A percentile compares a stretch with the other conserved stretches of the same genome.
These are phyloP conservation scores for Saimiri boliviensis DNA, from an alignment of 2,113 vertebrate species.

Conservation along the genomic window DNA sequence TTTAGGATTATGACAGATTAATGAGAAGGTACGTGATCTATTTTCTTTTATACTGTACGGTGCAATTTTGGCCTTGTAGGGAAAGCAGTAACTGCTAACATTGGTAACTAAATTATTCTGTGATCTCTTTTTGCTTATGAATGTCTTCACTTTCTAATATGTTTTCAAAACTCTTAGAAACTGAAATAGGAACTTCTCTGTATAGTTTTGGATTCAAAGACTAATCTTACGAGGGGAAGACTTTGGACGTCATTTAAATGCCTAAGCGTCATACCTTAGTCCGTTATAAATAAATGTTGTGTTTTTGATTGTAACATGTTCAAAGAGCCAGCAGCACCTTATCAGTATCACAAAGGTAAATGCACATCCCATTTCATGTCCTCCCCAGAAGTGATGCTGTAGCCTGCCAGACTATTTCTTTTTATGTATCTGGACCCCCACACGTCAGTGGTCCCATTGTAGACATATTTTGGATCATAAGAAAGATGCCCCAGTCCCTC, in stretches of 20 bases:
- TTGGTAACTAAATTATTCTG: background rate
- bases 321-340: background rate
- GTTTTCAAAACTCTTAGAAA: slow-evolving; percentile 12
- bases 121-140: background rate
- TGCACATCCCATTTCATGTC: background rate
- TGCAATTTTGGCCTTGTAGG: background rate
- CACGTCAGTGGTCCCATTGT: background rate
- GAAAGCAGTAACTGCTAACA: background rate
- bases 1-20: background rate
- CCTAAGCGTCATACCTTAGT: background rate
- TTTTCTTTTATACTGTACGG: background rate
- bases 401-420: background rate
- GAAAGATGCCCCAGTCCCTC: background rate
- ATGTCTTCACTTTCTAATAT: slow-evolving; percentile 13
- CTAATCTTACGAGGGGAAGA: background rate
- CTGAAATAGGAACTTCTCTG: background rate
- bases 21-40: background rate
- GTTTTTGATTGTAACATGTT: background rate
- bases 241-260: background rate
- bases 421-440: background rate
- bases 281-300: background rate
- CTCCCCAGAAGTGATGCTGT: background rate
- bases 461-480: background rate
- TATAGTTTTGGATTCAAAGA: background rate
- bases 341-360: background rate